Evolutionary conservation across 2,113 vertebrate genomes (phyloP), one percentile per base, ranked within the genome.

Genomic region (Lota lota): DNA sequence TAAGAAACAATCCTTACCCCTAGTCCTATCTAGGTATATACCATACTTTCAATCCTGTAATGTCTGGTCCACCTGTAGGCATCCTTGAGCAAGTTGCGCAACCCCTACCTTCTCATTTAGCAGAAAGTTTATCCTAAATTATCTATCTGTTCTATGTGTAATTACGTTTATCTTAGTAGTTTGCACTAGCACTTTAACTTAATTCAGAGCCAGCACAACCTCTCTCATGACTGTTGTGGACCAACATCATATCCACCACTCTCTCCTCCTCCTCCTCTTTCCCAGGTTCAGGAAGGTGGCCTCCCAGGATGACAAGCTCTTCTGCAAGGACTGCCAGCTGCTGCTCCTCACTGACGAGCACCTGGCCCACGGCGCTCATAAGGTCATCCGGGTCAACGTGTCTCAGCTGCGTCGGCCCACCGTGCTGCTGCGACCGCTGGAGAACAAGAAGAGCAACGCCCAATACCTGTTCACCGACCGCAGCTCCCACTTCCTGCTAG

Each of bases 361-460:
- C 81, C 79, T 54, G 0, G 58, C 67, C 0, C 97, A 99, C 63
- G 21, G 11, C 0, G 61, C 85, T 5, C 97, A 99, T 78, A 83
- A 36, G 18, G 28, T 72, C 40, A 69, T 72, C 1, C 79, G 72
- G 6, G 28, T 97, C 72, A 91, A 93, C 0, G n/a, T 77, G 7
- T 61, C 86, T 0, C 94, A 92, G 75, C 76, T 98, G 72, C 79
- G 75, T 74, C 91, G 90, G 67, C 97, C 97, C 64, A 99, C 94
- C 74, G 80, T 85, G 19, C 85, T 99, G 77, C 87, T 98, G 3
- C 79, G 82, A 56, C 95, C 97, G 0, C 62, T 99, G 83, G 93
- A 95, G 71, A 96, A 98, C 82, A 98, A 98, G 89, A 98, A 96
- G 89, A 94, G 93, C 71, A 93, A 98, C 7, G 96, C 97, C 1